phyloP scores from a whole-genome alignment of 2,888 invertebrate genomes.

The Drepana falcataria region DNA sequence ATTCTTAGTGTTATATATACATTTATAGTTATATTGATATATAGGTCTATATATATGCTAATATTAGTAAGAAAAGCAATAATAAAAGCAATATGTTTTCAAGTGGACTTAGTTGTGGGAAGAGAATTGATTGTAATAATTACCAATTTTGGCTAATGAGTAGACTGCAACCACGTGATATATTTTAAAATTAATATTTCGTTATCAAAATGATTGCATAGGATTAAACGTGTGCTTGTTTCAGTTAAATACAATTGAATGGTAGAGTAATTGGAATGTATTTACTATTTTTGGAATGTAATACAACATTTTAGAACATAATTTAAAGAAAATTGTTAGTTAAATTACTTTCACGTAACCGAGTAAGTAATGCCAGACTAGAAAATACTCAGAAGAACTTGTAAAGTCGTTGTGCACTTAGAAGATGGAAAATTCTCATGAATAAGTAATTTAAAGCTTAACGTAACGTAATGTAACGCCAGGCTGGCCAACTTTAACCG shows the following conservation, averaged over 20 bases:
- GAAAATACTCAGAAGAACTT: background rate
- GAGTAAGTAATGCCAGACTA: background rate
- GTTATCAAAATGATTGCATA: constrained; percentile 38
- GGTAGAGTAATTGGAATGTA: constrained; percentile 9
- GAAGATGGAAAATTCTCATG: no score
- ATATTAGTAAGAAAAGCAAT: constrained; percentile 47
- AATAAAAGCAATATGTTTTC: constrained; percentile 48
- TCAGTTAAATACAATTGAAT: constrained; percentile 8
- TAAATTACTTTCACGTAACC: background rate
- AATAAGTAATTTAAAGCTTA: no score
- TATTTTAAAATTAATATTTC: constrained; percentile 32
- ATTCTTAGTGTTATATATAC: no score
- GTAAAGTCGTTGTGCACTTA: no score
- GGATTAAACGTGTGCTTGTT: constrained; percentile 19
- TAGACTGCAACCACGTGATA: constrained; percentile 65
- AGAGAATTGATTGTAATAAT: constrained; percentile 24
- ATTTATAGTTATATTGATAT: no score
- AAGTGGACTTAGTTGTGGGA: constrained; percentile 36
- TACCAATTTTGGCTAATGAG: constrained; percentile 44
- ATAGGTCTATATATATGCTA: no score
- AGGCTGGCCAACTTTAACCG: no score
- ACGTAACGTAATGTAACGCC: no score
- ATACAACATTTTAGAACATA: background rate
- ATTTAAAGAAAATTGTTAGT: constrained; percentile 7
- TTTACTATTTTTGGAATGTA: constrained; percentile 21